These are phyloP conservation scores for Holcopasites calliopsidis DNA, from an alignment of 1,140 invertebrate genomes.

Conservation along the genomic window DNA sequence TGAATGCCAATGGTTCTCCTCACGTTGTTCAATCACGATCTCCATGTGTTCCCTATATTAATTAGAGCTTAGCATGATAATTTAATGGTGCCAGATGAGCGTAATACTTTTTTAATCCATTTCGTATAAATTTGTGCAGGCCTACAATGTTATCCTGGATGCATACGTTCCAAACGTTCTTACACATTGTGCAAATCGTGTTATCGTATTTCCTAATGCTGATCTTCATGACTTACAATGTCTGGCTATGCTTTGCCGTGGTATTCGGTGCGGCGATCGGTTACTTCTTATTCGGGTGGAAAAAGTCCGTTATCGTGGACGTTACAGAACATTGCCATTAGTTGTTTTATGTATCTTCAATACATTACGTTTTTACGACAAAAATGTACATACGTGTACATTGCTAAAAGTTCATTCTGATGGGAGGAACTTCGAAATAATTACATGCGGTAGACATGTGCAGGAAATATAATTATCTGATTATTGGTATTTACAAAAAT, in stretches of 20 bases:
- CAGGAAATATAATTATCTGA: conserved; percentile 20
- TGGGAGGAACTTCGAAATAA: conserved; percentile 4
- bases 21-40: no score
- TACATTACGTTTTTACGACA: conserved; percentile 11
- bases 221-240: conserved; percentile 99
- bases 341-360: conserved; percentile 33
- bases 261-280: conserved; percentile 93
- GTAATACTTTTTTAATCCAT: no score
- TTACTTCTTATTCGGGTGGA: conserved; percentile 97
- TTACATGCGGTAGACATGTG: neutral
- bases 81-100: no score
- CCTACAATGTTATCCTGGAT: conserved; percentile 88
- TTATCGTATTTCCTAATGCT: conserved; percentile 97
- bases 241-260: conserved; percentile 95
- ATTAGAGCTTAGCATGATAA: neutral
- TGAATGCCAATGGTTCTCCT: no score
- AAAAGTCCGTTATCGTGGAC: conserved; percentile 93
- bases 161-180: conserved; percentile 91
- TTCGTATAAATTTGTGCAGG: conserved; percentile 79
- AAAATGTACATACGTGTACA: conserved; percentile 37
- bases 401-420: conserved; percentile 11
- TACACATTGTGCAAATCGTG: conserved; percentile 94
- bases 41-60: no score
- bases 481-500: conserved; percentile 35
- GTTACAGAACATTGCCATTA: conserved; percentile 97